These are phyloP conservation scores for Poecilia wingei DNA, from an alignment of 2,797 vertebrate species.

Conservation along the genomic window DNA sequence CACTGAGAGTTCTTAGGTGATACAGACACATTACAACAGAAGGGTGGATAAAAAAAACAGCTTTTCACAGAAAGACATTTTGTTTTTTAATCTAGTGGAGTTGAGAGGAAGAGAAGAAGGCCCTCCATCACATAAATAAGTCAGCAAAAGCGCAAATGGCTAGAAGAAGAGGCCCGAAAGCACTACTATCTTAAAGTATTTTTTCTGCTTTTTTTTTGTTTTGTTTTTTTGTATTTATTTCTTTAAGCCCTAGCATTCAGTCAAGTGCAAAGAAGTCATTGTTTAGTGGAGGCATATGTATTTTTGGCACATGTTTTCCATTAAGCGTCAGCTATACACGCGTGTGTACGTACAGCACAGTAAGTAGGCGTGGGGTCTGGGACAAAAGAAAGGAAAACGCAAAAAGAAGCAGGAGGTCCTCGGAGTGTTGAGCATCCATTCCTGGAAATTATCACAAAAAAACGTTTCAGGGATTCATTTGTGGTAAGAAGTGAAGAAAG, in stretches of 20 bases:
- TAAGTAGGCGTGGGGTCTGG: constrained; percentile 64
- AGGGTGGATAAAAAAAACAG: constrained; percentile 52
- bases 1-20: constrained; percentile 50
- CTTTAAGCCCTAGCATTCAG: constrained; percentile 70
- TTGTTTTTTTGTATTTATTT: constrained; percentile 20
- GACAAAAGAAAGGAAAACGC: constrained; percentile 44
- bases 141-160: constrained; percentile 51
- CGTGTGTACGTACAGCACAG: constrained; percentile 59
- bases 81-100: constrained; percentile 24
- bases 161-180: constrained; percentile 62
- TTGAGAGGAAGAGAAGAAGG: constrained; percentile 43
- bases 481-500: constrained; percentile 40
- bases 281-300: constrained; percentile 63
- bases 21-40: constrained; percentile 50
- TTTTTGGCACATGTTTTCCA: constrained; percentile 74
- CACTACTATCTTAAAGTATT: constrained; percentile 54
- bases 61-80: constrained; percentile 40
- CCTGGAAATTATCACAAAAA: constrained; percentile 35
- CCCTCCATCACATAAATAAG: constrained; percentile 63
- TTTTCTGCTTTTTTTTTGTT: constrained; percentile 8
- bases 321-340: constrained; percentile 59
- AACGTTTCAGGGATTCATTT: constrained; percentile 34
- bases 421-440: constrained; percentile 33
- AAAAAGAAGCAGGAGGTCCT: constrained; percentile 33
- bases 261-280: constrained; percentile 72